Conservation (phyloP, 1,140 invertebrate species). For the Trinorchestia longiramus region DNA sequence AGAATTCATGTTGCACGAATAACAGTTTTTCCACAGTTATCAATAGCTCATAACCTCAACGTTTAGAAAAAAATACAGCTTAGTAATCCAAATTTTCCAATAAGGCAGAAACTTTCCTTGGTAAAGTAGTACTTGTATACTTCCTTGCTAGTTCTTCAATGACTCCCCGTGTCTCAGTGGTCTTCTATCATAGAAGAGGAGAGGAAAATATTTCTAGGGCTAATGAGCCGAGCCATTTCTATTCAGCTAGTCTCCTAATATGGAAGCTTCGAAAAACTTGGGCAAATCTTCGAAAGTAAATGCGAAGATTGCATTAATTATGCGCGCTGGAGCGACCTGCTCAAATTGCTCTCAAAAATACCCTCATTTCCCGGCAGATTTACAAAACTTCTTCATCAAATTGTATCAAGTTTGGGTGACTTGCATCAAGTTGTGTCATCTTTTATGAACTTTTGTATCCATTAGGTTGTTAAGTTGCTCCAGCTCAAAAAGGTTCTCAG, state of each 20-base stretch:
- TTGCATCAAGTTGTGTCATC: conserved; percentile 49
- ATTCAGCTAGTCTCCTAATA: conserved; percentile 48
- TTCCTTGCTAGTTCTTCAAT: background rate
- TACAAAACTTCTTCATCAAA: conserved; percentile 52
- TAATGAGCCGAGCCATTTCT: conserved; percentile 44
- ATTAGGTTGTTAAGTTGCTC: conserved; percentile 52
- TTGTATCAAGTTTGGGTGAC: conserved; percentile 54
- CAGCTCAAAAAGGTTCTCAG: background rate
- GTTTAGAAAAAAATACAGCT: background rate
- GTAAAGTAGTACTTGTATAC: background rate
- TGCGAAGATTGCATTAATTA: conserved; percentile 55
- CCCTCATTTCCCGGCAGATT: conserved; percentile 48
- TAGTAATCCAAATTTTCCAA: background rate
- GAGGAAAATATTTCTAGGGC: background rate
- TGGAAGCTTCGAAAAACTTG: conserved; percentile 51
- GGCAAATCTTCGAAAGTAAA: conserved; percentile 52
- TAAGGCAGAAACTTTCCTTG: background rate
- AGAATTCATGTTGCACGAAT: background rate
- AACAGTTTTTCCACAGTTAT: background rate
- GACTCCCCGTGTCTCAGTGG: background rate
- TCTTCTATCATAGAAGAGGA: background rate
- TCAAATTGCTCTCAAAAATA: conserved; percentile 47
- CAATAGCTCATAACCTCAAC: background rate
- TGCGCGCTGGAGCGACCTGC: conserved; percentile 11
- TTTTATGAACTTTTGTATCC: conserved; percentile 55